A percentile compares a stretch with the other conserved stretches of the same genome.
Evolutionary conservation across 2,888 invertebrate species (phyloP).

Genomic region (Abscondita cerata): DNA sequence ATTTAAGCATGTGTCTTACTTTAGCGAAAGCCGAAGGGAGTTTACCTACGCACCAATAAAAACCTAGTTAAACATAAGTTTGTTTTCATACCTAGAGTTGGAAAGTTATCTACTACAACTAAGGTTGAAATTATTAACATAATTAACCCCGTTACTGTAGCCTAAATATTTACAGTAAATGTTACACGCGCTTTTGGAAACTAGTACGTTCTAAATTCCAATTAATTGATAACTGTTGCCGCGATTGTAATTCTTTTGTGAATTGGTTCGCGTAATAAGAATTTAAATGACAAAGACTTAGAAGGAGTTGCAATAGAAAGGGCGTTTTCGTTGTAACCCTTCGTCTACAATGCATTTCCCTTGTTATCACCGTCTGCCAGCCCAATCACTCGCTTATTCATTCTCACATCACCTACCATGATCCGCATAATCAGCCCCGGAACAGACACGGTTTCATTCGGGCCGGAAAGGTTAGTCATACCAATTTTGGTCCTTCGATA

Average conservation of each 20-base stretch:
- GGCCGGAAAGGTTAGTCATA: conserved; percentile 27
- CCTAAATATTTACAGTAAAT: too few species aligned
- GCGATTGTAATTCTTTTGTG: conserved; percentile 34
- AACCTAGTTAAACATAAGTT: conserved; percentile 10
- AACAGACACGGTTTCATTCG: conserved; percentile 40
- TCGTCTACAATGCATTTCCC: conserved; percentile 40
- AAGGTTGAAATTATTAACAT: too few species aligned
- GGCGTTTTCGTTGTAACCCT: conserved; percentile 29
- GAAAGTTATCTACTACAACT: too few species aligned
- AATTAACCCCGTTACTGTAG: too few species aligned
- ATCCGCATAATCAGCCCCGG: conserved; percentile 45
- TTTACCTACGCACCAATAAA: conserved; percentile 17
- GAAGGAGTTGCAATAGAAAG: conserved; percentile 31
- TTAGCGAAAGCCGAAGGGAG: conserved; percentile 19
- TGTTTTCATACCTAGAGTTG: background rate
- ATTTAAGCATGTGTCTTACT: conserved; percentile 24
- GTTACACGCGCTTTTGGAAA: too few species aligned
- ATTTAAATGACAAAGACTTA: conserved; percentile 34
- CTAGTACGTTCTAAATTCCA: too few species aligned
- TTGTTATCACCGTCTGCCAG: conserved; percentile 47
- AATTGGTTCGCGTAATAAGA: conserved; percentile 21
- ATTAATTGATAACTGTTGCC: background rate
- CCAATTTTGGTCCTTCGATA: conserved; percentile 8
- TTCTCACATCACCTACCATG: conserved; percentile 39
- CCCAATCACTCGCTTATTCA: conserved; percentile 45